Base-by-base conservation (phyloP, 2,888 invertebrate genomes). In the Drosophila lutescens region DNA sequence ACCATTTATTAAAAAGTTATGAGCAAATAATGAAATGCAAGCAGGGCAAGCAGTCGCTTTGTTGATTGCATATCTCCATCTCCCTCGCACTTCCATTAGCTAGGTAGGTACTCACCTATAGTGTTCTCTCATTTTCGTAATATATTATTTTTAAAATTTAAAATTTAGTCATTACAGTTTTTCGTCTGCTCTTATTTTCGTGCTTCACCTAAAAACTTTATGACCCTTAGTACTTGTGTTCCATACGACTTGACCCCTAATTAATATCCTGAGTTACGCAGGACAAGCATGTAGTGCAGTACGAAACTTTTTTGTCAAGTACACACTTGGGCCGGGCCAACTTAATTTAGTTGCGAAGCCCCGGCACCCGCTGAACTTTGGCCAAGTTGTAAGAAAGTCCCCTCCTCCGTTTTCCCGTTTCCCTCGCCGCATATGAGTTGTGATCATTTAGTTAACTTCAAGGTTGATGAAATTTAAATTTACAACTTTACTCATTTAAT, bases 381-480 rank as follows among this genome's bases (percentile, higher is more conserved):
- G 23, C 43, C 51, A 58, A 69, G 41, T 71, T 47, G 38, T 26
- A 69, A 34, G 38, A 34, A 68, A 44, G n/a, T 30, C 2, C 10
- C 15, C 6, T 17, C 2, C 26, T 17, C 8, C n/a, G 30, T 9
- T 10, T 12, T 3, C 10, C 10, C 23, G 36, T n/a, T n/a, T 13
- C 38, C 38, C n/a, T 38, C 2, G 7, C 7, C 17, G 46, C 69
- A 61, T 62, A 53, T 72, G 73, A 73, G 69, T 34, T 68, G 51
- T 43, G 61, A 61, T 69, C 57, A 53, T 61, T 51, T 43, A 59
- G 49, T 56, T 69, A 53, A 53, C 63, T 66, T 63, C 66, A 70
- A 83, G 68, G 77, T 78, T 83, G 78, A 88, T 76, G 79, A 76
- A 78, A 84, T 83, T 86, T 83, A 88, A 88, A 88, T 84, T 83